Conservation (phyloP, 2,113 vertebrate genomes). For the Salvelinus sp. region DNA sequence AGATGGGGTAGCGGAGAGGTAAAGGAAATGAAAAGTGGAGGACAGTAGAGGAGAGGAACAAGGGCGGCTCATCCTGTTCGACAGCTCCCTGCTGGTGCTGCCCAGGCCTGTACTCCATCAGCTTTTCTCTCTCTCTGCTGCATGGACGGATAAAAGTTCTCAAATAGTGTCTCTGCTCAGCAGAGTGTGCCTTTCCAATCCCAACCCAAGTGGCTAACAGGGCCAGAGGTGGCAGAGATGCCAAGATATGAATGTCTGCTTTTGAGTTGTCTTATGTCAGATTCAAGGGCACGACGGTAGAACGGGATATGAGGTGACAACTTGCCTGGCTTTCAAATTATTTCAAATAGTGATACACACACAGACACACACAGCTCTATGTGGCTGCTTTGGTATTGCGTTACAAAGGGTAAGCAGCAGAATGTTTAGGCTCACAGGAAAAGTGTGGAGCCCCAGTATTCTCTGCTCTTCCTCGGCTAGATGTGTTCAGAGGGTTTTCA, state of each 20-base stretch:
- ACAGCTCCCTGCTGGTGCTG: too few relatives aligned
- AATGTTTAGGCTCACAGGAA: too few relatives aligned
- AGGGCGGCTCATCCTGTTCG: background rate
- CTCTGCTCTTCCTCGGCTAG: too few relatives aligned
- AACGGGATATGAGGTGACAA: too few relatives aligned
- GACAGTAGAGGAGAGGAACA: background rate
- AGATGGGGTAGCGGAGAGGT: background rate
- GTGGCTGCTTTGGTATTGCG: background rate
- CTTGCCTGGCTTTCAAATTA: too few relatives aligned
- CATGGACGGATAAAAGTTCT: slow-evolving; percentile 40
- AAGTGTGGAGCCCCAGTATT: too few relatives aligned
- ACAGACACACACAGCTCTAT: background rate
- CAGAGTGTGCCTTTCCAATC: slow-evolving; percentile 36
- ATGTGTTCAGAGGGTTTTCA: too few relatives aligned
- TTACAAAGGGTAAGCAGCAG: too few relatives aligned
- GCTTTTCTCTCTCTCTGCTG: slow-evolving; percentile 13
- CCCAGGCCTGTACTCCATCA: too few relatives aligned
- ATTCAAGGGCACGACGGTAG: background rate
- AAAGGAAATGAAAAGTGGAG: background rate
- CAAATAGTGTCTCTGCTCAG: slow-evolving; percentile 39
- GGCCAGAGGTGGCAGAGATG: slow-evolving; percentile 23
- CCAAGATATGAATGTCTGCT: background rate
- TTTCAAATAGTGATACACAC: too few relatives aligned
- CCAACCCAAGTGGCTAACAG: slow-evolving; percentile 15
- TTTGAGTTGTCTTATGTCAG: too few relatives aligned